These are phyloP conservation scores for Brassicogethes aeneus DNA, from an alignment of 2,888 invertebrate genomes.

Conservation along the genomic window DNA sequence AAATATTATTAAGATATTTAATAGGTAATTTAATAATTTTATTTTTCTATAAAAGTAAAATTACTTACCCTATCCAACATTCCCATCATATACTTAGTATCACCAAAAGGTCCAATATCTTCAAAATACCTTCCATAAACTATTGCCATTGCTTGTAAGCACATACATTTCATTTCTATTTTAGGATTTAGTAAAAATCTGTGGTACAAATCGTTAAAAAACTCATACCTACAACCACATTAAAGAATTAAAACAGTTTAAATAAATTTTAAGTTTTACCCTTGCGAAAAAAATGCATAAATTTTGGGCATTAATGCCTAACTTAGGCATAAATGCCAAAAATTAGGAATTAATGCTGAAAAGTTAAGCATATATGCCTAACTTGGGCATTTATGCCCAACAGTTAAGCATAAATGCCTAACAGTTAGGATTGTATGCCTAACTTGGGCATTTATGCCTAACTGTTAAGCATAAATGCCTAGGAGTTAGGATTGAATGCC, in stretches of 20 bases:
- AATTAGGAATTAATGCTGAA: too few species aligned
- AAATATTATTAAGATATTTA: background rate
- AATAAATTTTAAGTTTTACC: conserved; percentile 4
- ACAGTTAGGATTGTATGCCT: too few species aligned
- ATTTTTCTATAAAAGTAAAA: conserved; percentile 1
- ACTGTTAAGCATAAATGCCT: too few species aligned
- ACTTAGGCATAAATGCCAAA: too few species aligned
- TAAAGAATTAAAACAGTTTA: conserved; percentile 6
- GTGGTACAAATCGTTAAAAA: conserved; percentile 98
- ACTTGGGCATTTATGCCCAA: too few species aligned
- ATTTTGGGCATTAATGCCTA: too few species aligned
- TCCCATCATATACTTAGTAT: conserved; percentile 90
- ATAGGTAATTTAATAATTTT: conserved; percentile 1
- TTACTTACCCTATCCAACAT: conserved; percentile 80
- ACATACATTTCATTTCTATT: conserved; percentile 94
- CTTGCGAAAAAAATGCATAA: conserved; percentile 6
- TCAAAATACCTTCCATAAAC: conserved; percentile 95
- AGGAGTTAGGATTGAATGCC: too few species aligned
- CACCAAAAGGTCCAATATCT: conserved; percentile 94
- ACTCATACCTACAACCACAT: conserved; percentile 63
- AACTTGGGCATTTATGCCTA: too few species aligned
- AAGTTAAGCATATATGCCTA: too few species aligned
- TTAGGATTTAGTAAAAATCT: conserved; percentile 89
- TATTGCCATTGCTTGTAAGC: conserved; percentile 94
- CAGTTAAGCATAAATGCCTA: too few species aligned